phyloP scores from a whole-genome alignment of 2,888 invertebrate species.

The Eupithecia pulchellata region DNA sequence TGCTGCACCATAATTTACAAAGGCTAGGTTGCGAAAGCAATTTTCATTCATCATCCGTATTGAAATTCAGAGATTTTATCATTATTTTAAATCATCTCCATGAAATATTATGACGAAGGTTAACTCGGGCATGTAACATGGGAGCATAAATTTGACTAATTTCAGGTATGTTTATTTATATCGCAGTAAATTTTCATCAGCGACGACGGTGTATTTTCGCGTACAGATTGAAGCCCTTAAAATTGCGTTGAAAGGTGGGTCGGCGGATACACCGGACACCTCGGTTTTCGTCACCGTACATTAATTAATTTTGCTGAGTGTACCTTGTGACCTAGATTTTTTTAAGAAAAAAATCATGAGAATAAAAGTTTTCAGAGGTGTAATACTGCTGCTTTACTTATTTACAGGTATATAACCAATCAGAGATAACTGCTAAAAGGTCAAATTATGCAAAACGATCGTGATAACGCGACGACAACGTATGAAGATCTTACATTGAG shows the following conservation, averaged over 20 bases:
- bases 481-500: neutral
- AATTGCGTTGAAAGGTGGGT: conserved; percentile 49
- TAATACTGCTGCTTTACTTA: conserved; percentile 49
- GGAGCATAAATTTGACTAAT: conserved; percentile 37
- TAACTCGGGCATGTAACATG: conserved; percentile 26
- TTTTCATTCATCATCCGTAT: conserved; percentile 39
- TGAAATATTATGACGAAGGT: conserved; percentile 37
- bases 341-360: conserved; percentile 48
- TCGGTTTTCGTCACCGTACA: conserved; percentile 45
- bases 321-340: conserved; percentile 54
- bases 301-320: conserved; percentile 47
- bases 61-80: conserved; percentile 42
- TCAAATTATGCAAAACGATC: conserved; percentile 16
- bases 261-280: conserved; percentile 41
- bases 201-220: conserved; percentile 21
- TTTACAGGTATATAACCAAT: conserved; percentile 44
- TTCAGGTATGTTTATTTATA: conserved; percentile 40
- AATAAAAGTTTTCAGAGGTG: conserved; percentile 49
- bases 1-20: conserved; percentile 27
- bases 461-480: neutral
- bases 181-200: conserved; percentile 38
- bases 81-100: conserved; percentile 39
- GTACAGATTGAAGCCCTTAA: conserved; percentile 30
- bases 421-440: conserved; percentile 22
- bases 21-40: conserved; percentile 38